Evolutionary conservation across 2,797 vertebrate species (phyloP).

Genomic region (Anguilla obscura): DNA sequence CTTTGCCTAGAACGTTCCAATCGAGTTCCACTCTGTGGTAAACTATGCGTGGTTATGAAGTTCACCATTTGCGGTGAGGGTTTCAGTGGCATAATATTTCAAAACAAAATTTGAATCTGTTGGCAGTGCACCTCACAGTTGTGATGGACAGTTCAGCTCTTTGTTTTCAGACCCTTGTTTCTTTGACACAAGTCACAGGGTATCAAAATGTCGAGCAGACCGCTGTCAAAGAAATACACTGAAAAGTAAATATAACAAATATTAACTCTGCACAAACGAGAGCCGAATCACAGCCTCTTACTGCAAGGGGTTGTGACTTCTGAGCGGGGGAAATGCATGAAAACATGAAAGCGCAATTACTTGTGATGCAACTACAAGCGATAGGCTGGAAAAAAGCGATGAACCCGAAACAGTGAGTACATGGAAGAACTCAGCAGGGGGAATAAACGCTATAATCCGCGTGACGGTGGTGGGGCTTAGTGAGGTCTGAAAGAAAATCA

Average conservation of each 20-base stretch:
- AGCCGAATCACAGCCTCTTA: background rate
- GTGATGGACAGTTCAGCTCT: background rate
- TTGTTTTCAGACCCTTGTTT: background rate
- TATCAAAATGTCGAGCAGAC: background rate
- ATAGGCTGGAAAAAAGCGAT: background rate
- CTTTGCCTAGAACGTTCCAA: background rate
- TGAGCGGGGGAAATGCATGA: background rate
- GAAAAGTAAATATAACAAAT: background rate
- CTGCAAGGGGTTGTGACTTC: background rate
- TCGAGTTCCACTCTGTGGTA: background rate
- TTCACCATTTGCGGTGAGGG: background rate
- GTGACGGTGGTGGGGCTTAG: constrained; percentile 72
- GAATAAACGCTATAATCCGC: constrained; percentile 62
- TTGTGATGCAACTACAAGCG: background rate
- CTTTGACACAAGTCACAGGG: background rate
- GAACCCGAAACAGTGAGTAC: background rate
- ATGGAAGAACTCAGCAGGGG: background rate
- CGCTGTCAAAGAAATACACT: background rate
- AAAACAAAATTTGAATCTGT: background rate
- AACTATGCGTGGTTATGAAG: background rate
- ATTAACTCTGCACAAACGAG: background rate
- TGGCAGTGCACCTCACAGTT: background rate
- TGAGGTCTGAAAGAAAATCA: constrained; percentile 51
- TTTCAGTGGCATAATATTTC: background rate
- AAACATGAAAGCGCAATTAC: background rate